These are phyloP conservation scores for Microcebus griseorufus DNA, from an alignment of 2,113 vertebrate genomes.

Conservation along the genomic window DNA sequence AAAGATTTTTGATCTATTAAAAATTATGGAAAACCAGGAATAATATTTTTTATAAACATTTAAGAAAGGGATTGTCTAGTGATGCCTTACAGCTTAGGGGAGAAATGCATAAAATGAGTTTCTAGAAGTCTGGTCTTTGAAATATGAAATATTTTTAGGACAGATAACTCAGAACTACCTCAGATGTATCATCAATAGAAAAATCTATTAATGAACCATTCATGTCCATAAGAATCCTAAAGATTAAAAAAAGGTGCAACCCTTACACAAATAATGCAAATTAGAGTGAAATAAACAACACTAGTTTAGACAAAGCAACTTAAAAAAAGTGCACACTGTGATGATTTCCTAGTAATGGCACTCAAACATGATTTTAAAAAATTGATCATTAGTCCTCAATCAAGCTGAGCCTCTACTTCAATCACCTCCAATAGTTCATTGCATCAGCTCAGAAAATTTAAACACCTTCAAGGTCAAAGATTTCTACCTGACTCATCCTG, in stretches of 20 bases:
- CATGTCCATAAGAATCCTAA: not conserved
- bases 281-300: constrained; percentile 26
- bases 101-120: not conserved
- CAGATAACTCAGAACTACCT: not conserved
- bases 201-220: not conserved
- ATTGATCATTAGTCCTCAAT: not conserved
- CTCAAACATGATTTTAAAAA: not conserved
- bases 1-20: not conserved
- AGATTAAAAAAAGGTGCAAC: not conserved
- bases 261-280: not conserved
- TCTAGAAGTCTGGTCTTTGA: not conserved
- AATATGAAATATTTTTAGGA: constrained; percentile 1
- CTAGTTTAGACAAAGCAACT: not conserved
- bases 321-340: not conserved
- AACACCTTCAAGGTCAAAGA: not conserved
- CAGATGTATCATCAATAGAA: not conserved
- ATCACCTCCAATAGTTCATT: not conserved
- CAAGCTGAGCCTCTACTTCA: not conserved
- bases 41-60: not conserved
- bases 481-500: not conserved
- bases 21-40: not conserved
- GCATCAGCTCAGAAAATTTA: not conserved
- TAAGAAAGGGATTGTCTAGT: not conserved
- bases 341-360: not conserved
- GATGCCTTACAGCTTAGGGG: not conserved